These are phyloP conservation scores for Phengaris arion DNA, from an alignment of 2,888 invertebrate species.

Conservation along the genomic window DNA sequence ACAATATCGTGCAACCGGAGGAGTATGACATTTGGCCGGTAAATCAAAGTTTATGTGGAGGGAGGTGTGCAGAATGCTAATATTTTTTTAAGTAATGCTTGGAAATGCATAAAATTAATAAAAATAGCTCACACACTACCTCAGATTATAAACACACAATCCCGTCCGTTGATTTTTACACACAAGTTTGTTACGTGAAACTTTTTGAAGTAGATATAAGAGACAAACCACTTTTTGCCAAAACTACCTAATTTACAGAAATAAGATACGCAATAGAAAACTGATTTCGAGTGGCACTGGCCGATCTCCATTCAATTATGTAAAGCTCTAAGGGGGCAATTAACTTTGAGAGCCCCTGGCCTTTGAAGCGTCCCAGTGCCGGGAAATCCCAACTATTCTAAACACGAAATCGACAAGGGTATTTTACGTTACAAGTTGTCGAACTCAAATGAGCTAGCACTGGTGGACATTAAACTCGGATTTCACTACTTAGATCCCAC, in stretches of 20 bases:
- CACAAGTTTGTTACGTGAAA: too few relatives aligned
- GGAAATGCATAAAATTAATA: too few relatives aligned
- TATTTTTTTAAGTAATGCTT: too few relatives aligned
- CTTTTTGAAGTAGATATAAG: too few relatives aligned
- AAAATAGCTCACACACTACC: too few relatives aligned
- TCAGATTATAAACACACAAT: too few relatives aligned
- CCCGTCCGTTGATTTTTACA: too few relatives aligned
- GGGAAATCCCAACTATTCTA: slow-evolving; percentile 51
- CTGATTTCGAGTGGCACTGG: slow-evolving; percentile 7
- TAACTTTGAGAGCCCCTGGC: slow-evolving; percentile 55
- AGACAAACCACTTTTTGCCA: neutral
- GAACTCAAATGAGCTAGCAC: slow-evolving; percentile 36
- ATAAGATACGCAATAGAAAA: neutral
- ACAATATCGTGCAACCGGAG: too few relatives aligned
- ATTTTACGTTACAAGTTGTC: slow-evolving; percentile 38
- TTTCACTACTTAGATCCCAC: neutral
- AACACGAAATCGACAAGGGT: slow-evolving; percentile 39
- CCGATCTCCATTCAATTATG: slow-evolving; percentile 44
- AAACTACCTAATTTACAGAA: slow-evolving; percentile 15
- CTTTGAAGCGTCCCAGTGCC: slow-evolving; percentile 48
- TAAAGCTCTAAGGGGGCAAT: slow-evolving; percentile 56
- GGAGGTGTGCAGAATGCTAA: too few relatives aligned
- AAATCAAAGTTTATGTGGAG: too few relatives aligned
- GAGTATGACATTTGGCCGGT: too few relatives aligned
- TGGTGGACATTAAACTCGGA: slow-evolving; percentile 7